Evolutionary conservation across 2,888 invertebrate genomes (phyloP).

Genomic region (Thereva nobilitata): DNA sequence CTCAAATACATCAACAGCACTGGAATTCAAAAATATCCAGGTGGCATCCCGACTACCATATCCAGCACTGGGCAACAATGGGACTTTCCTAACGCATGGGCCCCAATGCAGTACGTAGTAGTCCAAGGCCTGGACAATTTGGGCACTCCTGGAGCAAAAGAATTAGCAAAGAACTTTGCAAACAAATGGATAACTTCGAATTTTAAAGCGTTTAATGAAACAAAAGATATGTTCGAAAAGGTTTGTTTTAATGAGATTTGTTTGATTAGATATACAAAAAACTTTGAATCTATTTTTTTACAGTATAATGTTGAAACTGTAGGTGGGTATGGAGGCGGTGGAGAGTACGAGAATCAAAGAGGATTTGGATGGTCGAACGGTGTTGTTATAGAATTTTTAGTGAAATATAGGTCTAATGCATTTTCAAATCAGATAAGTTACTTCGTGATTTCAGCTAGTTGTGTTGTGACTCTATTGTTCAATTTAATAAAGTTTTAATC

Average conservation of each 20-base stretch:
- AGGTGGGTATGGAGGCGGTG: constrained; percentile 79
- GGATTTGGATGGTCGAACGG: constrained; percentile 97
- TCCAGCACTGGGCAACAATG: constrained; percentile 83
- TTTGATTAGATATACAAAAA: background rate
- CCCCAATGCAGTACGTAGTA: constrained; percentile 84
- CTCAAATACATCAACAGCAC: constrained; percentile 72
- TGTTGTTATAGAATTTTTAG: constrained; percentile 79
- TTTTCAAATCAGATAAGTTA: too few species aligned
- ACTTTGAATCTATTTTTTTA: constrained; percentile 39
- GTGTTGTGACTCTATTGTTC: too few species aligned
- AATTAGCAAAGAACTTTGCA: constrained; percentile 72
- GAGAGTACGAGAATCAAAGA: constrained; percentile 86
- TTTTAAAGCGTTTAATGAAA: constrained; percentile 72
- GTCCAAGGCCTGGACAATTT: constrained; percentile 76
- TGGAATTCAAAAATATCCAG: constrained; percentile 66
- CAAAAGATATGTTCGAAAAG: constrained; percentile 82
- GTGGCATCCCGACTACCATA: constrained; percentile 80
- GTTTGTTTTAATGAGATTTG: constrained; percentile 57
- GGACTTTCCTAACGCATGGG: constrained; percentile 95
- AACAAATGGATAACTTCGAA: constrained; percentile 82
- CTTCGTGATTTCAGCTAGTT: too few species aligned
- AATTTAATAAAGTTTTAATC: too few species aligned
- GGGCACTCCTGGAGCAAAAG: constrained; percentile 65
- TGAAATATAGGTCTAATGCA: constrained; percentile 63
- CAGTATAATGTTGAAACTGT: constrained; percentile 67